A percentile compares a stretch with the other conserved stretches of the same genome.
Conservation (phyloP, 2,113 vertebrate genomes). For the Myrmophylax atrothorax region DNA sequence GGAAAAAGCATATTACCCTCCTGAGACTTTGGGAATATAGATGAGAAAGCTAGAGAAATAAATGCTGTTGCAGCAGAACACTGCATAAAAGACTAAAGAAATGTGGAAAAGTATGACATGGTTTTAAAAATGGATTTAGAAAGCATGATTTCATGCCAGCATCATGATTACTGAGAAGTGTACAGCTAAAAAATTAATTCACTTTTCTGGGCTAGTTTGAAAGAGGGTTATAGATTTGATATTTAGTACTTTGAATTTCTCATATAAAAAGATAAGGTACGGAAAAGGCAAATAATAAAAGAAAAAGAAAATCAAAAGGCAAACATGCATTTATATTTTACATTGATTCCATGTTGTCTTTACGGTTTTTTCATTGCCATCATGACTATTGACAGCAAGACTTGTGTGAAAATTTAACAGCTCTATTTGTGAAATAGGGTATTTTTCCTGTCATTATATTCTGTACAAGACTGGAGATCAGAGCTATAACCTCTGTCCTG, state of each 20-base stretch:
- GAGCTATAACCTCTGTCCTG: background rate
- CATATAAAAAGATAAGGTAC: background rate
- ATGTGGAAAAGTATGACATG: background rate
- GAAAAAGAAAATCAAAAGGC: background rate
- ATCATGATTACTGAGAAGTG: background rate
- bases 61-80: background rate
- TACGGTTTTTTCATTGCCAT: background rate
- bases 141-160: background rate
- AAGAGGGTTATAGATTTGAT: background rate
- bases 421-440: background rate
- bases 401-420: background rate
- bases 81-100: background rate
- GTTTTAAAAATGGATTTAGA: background rate
- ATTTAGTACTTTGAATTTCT: background rate
- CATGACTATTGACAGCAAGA: background rate
- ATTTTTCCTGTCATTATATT: background rate
- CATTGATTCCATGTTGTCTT: background rate
- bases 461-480: background rate
- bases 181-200: background rate
- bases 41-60: background rate
- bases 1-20: background rate
- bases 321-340: background rate
- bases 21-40: background rate
- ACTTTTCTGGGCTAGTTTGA: background rate
- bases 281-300: background rate